phyloP scores from a whole-genome alignment of 2,888 invertebrate species.

The Philonicus albiceps region DNA sequence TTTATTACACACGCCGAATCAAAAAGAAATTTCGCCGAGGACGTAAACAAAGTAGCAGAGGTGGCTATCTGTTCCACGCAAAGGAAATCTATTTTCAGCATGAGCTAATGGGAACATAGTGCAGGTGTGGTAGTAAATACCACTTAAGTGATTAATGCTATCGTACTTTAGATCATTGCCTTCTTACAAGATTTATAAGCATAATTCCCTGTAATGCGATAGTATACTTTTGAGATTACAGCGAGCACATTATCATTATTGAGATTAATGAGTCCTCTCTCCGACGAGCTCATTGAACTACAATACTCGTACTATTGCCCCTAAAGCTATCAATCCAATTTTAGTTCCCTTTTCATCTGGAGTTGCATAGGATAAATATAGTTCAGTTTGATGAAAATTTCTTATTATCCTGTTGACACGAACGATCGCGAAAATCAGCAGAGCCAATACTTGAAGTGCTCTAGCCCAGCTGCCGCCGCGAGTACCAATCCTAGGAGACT shows the following conservation, averaged over 20 bases:
- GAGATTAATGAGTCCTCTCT: neutral
- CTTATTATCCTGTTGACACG: neutral
- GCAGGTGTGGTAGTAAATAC: neutral
- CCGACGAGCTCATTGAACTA: neutral
- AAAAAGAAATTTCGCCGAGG: neutral
- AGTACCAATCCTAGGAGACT: neutral
- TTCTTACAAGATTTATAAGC: constrained; percentile 24
- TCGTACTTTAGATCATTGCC: constrained; percentile 1
- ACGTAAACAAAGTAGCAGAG: neutral
- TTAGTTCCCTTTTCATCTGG: neutral
- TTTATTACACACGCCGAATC: neutral
- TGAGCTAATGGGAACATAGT: neutral
- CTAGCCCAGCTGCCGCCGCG: neutral
- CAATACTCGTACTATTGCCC: too few relatives aligned
- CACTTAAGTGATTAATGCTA: constrained; percentile 27
- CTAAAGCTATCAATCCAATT: neutral
- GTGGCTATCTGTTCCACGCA: neutral
- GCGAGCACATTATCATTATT: constrained; percentile 16
- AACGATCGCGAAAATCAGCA: neutral
- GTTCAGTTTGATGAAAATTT: neutral
- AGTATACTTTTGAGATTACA: constrained; percentile 25
- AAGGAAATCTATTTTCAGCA: neutral
- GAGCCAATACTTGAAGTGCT: neutral
- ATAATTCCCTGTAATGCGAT: constrained; percentile 15
- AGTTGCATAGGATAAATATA: neutral